Base-by-base conservation (phyloP, 2,113 vertebrate genomes). In the Cairina moschata region DNA sequence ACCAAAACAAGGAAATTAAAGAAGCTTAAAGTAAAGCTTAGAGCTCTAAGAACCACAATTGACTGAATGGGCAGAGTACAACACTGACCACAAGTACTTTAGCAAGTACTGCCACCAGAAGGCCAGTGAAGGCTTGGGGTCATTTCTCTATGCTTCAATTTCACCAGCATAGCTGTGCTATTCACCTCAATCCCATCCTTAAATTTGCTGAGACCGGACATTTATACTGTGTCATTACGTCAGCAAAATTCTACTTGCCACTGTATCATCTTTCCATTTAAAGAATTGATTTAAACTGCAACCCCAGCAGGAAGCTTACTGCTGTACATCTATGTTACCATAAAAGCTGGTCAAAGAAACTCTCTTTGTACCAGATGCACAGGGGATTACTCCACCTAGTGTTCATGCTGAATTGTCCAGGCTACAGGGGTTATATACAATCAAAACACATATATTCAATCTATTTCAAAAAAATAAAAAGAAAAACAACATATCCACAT, bases 31-130 rank as follows among this genome's bases (percentile, higher is more conserved):
- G 38, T 36, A 92, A 89, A 52, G 56, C 56, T 63, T 63, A 7
- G 21, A 78, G 65, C 56, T 89, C 21, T 46, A 29, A 71, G 14
- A 29, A 91, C 46, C 38, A 8, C n/a, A 20, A 60, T 16, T 22
- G 42, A 55, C 58, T 46, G 36, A 59, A 50, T 0, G 16, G 50
- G 52, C 55, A 83, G 62, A 65, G 63, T 8, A 12, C 74, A 29
- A 14, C 7, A 7, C 44, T 18, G 73, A 71, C 28, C 90, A 63
- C 60, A 46, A 78, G 77, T 89, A 25, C 59, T 86, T 55, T 40
- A 78, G 73, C 73, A 77, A 77, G 77, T 15, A 89, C 81, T 91
- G 95, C 84, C 91, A 75, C 89, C 91, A 82, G 74, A 32, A 87
- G 87, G 84, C 69, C 78, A 78, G 2, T 1, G 38, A 84, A 91